Conservation (phyloP, 2,888 invertebrate species). For the Eristalis arbustorum region DNA sequence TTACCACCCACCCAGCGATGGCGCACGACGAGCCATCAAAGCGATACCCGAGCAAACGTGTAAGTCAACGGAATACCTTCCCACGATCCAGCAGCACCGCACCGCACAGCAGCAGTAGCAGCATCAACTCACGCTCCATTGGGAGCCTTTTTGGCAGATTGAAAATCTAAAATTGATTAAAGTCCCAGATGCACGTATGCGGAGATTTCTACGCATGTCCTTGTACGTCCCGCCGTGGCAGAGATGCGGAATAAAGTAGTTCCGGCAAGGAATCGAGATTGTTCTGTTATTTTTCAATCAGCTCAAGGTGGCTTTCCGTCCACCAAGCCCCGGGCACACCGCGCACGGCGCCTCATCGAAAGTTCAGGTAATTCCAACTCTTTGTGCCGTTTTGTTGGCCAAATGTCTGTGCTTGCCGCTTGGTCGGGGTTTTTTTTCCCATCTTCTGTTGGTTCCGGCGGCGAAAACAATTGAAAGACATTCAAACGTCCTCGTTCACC, state of each 20-base stretch:
- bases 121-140: slow-evolving; percentile 18
- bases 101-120: background rate
- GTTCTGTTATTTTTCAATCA: slow-evolving; percentile 1
- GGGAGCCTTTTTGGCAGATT: slow-evolving; percentile 51
- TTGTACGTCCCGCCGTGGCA: background rate
- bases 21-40: background rate
- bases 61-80: background rate
- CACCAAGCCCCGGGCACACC: background rate
- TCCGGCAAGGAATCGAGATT: background rate
- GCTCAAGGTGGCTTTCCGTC: background rate
- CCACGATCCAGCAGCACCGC: background rate
- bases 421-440: too few species aligned
- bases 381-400: slow-evolving; percentile 28
- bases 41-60: background rate
- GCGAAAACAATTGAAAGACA: slow-evolving; percentile 59
- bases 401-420: slow-evolving; percentile 44
- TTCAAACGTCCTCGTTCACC: too few species aligned
- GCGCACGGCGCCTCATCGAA: background rate
- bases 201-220: slow-evolving; percentile 37
- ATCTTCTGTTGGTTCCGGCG: background rate
- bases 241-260: slow-evolving; percentile 6
- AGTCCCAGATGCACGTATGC: slow-evolving; percentile 36
- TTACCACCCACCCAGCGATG: background rate
- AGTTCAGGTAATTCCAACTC: slow-evolving; percentile 12
- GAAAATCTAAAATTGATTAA: slow-evolving; percentile 67